phyloP scores from a whole-genome alignment of 2,113 vertebrate species.

The Isichthys henryi region DNA sequence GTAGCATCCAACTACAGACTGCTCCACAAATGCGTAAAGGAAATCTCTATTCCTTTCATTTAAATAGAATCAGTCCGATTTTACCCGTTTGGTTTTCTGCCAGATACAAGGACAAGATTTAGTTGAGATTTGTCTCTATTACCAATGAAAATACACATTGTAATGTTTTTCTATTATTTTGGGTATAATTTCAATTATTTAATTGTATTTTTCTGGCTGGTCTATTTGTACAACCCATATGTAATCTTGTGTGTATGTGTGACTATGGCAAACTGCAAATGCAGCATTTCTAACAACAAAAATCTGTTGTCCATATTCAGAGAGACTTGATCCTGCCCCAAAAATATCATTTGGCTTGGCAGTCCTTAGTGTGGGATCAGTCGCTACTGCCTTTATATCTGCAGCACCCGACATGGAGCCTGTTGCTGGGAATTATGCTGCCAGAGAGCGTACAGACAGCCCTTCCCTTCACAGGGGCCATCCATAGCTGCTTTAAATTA shows the following conservation, averaged over 20 bases:
- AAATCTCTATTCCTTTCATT: slow-evolving; percentile 70
- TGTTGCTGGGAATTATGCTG: slow-evolving; percentile 41
- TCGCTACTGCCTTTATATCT: slow-evolving; percentile 70
- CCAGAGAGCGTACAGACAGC: slow-evolving; percentile 41
- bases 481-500: slow-evolving; percentile 50
- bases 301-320: slow-evolving; percentile 65
- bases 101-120: slow-evolving; percentile 61
- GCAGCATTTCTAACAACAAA: slow-evolving; percentile 39
- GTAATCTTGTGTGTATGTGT: slow-evolving; percentile 36
- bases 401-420: slow-evolving; percentile 61
- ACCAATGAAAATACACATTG: slow-evolving; percentile 47
- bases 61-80: slow-evolving; percentile 52
- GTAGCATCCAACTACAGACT: slow-evolving; percentile 74
- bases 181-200: slow-evolving; percentile 4
- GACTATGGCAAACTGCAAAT: slow-evolving; percentile 51
- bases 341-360: slow-evolving; percentile 69
- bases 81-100: slow-evolving; percentile 50
- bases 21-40: slow-evolving; percentile 65
- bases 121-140: slow-evolving; percentile 47
- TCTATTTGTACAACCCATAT: slow-evolving; percentile 40
- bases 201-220: slow-evolving; percentile 48
- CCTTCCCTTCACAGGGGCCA: slow-evolving; percentile 29
- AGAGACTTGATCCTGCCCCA: slow-evolving; percentile 60
- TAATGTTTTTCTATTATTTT: slow-evolving; percentile 35
- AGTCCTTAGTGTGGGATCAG: slow-evolving; percentile 46